Base-by-base conservation (phyloP, 2,113 vertebrate genomes). In the Pao palembangensis region DNA sequence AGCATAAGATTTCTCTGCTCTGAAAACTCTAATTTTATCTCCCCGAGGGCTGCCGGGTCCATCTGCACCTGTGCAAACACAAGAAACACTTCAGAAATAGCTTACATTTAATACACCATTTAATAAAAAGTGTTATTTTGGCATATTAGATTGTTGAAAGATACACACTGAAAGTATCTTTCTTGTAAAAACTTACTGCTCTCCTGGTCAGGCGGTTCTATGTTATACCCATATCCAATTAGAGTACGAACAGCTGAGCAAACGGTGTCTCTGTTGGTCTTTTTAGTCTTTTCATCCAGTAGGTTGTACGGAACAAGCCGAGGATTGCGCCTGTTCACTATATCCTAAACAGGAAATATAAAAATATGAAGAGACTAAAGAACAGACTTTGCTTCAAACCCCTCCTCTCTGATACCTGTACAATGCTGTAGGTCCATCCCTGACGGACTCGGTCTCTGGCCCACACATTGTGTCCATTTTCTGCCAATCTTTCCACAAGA, bases 381-480 rank as follows among this genome's bases (percentile, higher is more conserved):
- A 38, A 8, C 34, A 38, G 34, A 6, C 34, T 38, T 38, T 38
- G 34, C 34, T 38, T 38, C 34, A 8, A 38, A 12, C 34, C 34
- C 11, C 34, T 38, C 10, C 34, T 38, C 34, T 38, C 34, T 11
- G 3, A n/a, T 73, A 94, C 93, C 91, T 96, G 94, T 46, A 95
- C 88, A 0, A 93, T 92, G 6, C 94, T 96, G 61, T 96, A 96
- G 5, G 93, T 96, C 94, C 94, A 96, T 54, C 93, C 94, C 75
- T 95, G 94, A 7, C 89, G 91, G 46, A 96, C 94, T 0, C 94
- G 81, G 81, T 96, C 94, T 64, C 94, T 90, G 1, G 94, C 94
- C 94, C 94, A 96, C 23, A 96, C 93, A 0, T 96, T 96, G 89
- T 96, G 94, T 11, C 93, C 94, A 0, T 96, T 96, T 84, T 96